Conservation (phyloP, 2,113 vertebrate genomes). For the Willisornis vidua region DNA sequence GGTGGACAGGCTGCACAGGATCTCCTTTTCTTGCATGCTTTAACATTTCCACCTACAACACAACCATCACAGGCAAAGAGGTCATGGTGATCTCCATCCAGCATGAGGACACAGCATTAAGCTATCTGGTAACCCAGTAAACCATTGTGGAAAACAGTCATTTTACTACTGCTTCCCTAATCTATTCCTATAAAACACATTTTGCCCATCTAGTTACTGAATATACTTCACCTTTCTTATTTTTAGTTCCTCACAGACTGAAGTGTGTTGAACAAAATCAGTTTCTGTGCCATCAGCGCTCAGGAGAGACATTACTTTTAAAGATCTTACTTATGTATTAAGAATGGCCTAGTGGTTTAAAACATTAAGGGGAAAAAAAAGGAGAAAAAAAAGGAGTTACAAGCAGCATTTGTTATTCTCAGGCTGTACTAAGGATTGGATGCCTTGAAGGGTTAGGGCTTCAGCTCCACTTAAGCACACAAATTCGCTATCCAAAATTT, state of each 20-base stretch:
- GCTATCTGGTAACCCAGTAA: background rate
- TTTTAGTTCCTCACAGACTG: background rate
- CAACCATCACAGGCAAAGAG: background rate
- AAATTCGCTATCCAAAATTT: constrained; percentile 41
- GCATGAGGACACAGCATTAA: background rate
- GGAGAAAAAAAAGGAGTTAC: background rate
- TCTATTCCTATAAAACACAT: background rate
- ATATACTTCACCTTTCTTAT: background rate
- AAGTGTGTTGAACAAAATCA: background rate
- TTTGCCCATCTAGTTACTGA: background rate
- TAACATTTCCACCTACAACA: background rate
- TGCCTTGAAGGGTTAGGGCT: constrained; percentile 47
- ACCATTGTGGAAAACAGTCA: background rate
- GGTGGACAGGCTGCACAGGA: background rate
- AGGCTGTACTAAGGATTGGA: constrained; percentile 12
- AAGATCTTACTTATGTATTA: background rate
- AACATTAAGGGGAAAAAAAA: background rate
- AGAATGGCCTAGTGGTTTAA: background rate
- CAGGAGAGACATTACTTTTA: background rate
- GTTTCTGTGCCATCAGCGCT: constrained; percentile 31
- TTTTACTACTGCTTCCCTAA: background rate
- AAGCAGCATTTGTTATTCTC: constrained; percentile 49
- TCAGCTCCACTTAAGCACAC: constrained; percentile 34
- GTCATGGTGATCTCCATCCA: background rate
- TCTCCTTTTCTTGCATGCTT: background rate